Evolutionary conservation across 2,888 invertebrate species (phyloP), one percentile per base, ranked within the genome.

Genomic region (Epistrophe grossulariae): DNA sequence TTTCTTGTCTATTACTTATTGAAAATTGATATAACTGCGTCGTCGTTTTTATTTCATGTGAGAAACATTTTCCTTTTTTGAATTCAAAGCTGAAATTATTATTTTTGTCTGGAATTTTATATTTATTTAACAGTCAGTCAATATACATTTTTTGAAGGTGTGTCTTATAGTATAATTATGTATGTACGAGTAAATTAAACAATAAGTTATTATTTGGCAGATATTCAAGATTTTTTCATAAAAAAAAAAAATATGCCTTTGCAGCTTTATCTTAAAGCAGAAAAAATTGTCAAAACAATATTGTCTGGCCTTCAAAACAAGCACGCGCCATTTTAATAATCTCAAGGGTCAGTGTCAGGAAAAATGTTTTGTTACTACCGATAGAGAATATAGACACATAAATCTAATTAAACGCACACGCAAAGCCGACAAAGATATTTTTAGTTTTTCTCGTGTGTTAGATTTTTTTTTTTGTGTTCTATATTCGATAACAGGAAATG

Each of bases 171-270:
- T n/a, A 1, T 7, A 66, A 48, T n/a, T 48, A 4, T 5, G 4
- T 38, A 35, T 9, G 8, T 35, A 11, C 7, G n/a, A 24, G 24
- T 48, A 35, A 6, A 48, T 8, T 48, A 13, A 66, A 50, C 48
- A 66, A 66, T 66, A 15, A 50, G 13, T 7, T 48, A 19, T 19
- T 7, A 31, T 50, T 70, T 70, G 70, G 70, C 70, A 70, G 28
- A 43, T 28, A 40, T 55, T 70, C 70, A 70, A 70, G 11, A 40
- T 55, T 70, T n/a, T 50, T 55, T 28, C 0, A 8, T 7, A 59
- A 68, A 68, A 50, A 13, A 48, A 64, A 64, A 64, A 24, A 8
- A 15, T 1, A 15, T 40, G 28, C 9, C 11, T 38, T 0, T 38
- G 38, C 15, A 57, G 35, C 35, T 35, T 2, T 3, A 31, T 31